Percentiles rank a stretch among this genome's conserved stretches.
These are phyloP conservation scores for Antechinus stuartii DNA, from an alignment of 2,113 vertebrate species.

Conservation along the genomic window DNA sequence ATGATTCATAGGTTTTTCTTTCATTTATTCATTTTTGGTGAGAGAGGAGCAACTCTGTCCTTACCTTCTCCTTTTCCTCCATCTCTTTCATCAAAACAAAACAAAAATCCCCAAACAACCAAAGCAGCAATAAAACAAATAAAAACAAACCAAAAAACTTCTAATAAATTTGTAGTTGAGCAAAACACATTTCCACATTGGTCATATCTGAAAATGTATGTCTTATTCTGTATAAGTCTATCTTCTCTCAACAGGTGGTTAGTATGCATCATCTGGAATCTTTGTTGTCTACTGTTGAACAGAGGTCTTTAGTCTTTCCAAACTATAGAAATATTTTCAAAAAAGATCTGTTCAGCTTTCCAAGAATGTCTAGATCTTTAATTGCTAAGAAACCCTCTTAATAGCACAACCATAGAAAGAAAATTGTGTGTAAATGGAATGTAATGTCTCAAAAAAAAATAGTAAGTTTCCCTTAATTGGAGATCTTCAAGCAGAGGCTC, in stretches of 20 bases:
- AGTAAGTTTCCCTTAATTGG: no score
- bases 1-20: no score
- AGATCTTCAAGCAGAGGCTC: no score
- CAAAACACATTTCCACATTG: not conserved
- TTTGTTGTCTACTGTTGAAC: not conserved
- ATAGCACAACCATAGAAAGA: not conserved
- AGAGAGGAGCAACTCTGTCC: no score
- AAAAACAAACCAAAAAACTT: no score
- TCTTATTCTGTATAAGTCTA: not conserved
- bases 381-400: not conserved
- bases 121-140: no score
- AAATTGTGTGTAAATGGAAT: not conserved
- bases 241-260: not conserved
- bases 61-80: not conserved
- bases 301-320: not conserved
- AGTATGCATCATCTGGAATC: not conserved
- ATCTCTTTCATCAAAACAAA: not conserved
- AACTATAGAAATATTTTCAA: not conserved
- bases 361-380: not conserved
- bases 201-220: not conserved
- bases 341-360: not conserved
- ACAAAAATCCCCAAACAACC: not conserved
- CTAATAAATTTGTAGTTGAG: not conserved
- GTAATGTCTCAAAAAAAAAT: no score
- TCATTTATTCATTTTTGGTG: no score